Percentiles rank a stretch among this genome's conserved stretches.
These are phyloP conservation scores for Stenurella melanura DNA, from an alignment of 2,888 invertebrate species.

Conservation along the genomic window DNA sequence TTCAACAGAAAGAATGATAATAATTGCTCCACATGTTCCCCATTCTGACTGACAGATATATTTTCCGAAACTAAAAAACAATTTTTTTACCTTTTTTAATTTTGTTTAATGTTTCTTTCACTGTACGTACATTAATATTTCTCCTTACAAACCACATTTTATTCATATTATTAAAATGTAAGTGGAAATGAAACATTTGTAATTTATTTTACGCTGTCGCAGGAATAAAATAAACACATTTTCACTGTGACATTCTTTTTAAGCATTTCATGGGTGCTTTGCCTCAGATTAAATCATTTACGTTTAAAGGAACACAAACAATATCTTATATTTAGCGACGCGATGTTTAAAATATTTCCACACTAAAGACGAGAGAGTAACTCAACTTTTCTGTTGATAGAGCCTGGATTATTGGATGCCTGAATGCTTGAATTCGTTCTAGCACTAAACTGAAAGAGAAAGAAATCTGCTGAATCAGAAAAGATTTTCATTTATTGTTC, in stretches of 20 bases:
- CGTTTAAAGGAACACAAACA: conserved; percentile 25
- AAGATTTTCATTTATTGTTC: conserved; percentile 35
- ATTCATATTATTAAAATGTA: background rate
- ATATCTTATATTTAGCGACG: background rate
- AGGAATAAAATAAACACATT: background rate
- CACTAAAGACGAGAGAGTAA: conserved; percentile 27
- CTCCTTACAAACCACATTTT: no score
- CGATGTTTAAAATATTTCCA: conserved; percentile 26
- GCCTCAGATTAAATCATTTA: conserved; percentile 22
- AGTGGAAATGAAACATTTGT: background rate
- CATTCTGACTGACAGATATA: no score
- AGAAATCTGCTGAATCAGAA: conserved; percentile 36
- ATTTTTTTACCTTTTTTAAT: no score
- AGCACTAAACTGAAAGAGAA: background rate
- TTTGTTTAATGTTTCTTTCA: no score
- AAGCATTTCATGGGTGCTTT: conserved; percentile 17
- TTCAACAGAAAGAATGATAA: no score
- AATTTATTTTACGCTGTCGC: background rate
- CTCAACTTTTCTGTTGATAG: conserved; percentile 23
- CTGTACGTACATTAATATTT: no score
- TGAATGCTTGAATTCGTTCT: conserved; percentile 16
- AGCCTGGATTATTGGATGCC: conserved; percentile 24
- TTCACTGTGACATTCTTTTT: background rate
- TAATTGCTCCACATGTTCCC: no score
- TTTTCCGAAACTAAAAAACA: no score